phyloP scores from a whole-genome alignment of 2,797 vertebrate species.

The Cyprinodon diabolis region DNA sequence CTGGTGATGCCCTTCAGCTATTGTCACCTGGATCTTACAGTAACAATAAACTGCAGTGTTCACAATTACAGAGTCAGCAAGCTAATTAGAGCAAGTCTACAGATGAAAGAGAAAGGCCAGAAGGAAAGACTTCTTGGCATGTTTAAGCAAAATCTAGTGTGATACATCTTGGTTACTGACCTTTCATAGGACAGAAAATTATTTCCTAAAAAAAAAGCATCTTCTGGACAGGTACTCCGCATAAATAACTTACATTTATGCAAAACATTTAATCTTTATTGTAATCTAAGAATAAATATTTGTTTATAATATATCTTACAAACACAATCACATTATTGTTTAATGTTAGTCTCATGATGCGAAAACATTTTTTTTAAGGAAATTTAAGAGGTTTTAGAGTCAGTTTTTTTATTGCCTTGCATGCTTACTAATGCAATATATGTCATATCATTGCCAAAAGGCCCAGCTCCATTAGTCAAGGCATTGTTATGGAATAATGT shows the following conservation, averaged over 20 bases:
- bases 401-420: neutral
- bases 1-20: constrained; percentile 41
- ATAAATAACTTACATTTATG: neutral
- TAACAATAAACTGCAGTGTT: constrained; percentile 48
- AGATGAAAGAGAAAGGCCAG: constrained; percentile 19
- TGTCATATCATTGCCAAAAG: constrained; percentile 47
- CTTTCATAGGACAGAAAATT: constrained; percentile 10
- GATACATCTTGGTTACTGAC: neutral
- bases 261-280: neutral
- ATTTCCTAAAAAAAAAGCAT: neutral
- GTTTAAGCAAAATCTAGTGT: constrained; percentile 8
- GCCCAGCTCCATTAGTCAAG: constrained; percentile 33
- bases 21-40: constrained; percentile 42
- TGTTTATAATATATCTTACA: neutral
- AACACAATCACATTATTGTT: neutral
- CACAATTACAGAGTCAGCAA: constrained; percentile 37
- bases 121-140: constrained; percentile 9
- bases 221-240: constrained; percentile 2
- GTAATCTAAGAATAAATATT: neutral
- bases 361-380: neutral
- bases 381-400: neutral
- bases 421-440: neutral
- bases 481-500: constrained; percentile 39
- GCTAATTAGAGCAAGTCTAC: constrained; percentile 33
- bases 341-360: neutral